phyloP scores from a whole-genome alignment of 2,797 vertebrate genomes.

The Hyperoplus lanceolatus region DNA sequence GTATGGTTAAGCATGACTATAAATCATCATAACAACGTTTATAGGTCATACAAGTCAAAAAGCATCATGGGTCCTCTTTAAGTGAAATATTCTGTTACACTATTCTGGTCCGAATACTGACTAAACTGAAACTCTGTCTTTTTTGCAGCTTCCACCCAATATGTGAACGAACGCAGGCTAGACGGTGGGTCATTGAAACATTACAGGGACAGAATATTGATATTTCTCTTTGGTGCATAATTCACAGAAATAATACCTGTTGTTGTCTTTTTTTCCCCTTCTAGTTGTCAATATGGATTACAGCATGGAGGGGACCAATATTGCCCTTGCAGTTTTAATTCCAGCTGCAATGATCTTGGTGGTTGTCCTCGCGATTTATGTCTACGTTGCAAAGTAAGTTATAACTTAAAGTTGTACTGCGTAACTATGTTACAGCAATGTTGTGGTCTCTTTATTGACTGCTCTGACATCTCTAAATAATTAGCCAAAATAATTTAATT shows the following conservation, averaged over 20 bases:
- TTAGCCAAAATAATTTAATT: not conserved
- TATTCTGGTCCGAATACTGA: conserved; percentile 15
- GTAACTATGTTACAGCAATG: too few species aligned
- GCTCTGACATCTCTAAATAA: too few species aligned
- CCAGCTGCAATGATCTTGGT: conserved; percentile 90
- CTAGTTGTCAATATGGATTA: conserved; percentile 87
- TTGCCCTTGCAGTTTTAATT: conserved; percentile 92
- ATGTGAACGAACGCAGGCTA: conserved; percentile 89
- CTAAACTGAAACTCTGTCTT: conserved; percentile 59
- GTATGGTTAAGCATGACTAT: too few species aligned
- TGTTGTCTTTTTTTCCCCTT: conserved; percentile 21
- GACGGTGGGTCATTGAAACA: conserved; percentile 87
- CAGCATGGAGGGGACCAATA: conserved; percentile 88
- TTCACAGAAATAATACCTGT: conserved; percentile 5
- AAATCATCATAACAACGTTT: too few species aligned
- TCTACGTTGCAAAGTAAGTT: conserved; percentile 95
- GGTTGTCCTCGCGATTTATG: conserved; percentile 90
- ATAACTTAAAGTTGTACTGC: conserved; percentile 1
- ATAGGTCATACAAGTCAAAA: too few species aligned
- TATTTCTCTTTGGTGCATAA: conserved; percentile 8
- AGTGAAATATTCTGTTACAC: not conserved
- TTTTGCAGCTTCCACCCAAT: conserved; percentile 88
- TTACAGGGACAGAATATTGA: conserved; percentile 10
- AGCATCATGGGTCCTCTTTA: too few species aligned
- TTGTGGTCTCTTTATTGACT: too few species aligned